phyloP scores from a whole-genome alignment of 2,113 vertebrate genomes.

The Odobenus rosmarus region DNA sequence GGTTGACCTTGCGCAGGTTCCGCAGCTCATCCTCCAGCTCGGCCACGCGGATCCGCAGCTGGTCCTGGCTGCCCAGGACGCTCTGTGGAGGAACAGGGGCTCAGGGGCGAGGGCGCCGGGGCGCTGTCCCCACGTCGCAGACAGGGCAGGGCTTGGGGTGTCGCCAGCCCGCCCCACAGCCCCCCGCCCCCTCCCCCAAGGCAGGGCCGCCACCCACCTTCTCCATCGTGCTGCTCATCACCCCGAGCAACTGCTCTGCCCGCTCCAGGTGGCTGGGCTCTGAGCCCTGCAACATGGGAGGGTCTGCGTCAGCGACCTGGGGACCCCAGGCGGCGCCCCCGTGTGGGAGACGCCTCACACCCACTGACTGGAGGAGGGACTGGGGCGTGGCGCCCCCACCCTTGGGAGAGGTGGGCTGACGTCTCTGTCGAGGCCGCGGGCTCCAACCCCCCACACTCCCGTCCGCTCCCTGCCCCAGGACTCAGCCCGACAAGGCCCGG shows the following conservation, averaged over 20 bases:
- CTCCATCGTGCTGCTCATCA: slow-evolving; percentile 91
- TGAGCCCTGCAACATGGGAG: slow-evolving; percentile 83
- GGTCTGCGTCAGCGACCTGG: fast-evolving
- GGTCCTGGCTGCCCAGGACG: slow-evolving; percentile 92
- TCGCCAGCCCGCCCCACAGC: neutral
- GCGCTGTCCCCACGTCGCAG: fast-evolving
- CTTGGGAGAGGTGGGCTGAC: neutral
- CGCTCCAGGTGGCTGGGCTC: slow-evolving; percentile 92
- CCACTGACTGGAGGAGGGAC: neutral
- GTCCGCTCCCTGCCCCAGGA: neutral
- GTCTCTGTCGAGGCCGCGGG: neutral
- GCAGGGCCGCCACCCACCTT: slow-evolving; percentile 86
- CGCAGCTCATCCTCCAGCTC: slow-evolving; percentile 95
- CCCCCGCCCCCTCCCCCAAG: slow-evolving; percentile 51
- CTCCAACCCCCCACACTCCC: too few species aligned
- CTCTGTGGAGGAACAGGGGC: slow-evolving; percentile 78
- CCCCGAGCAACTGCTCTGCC: slow-evolving; percentile 85
- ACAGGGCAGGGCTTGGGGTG: fast-evolving
- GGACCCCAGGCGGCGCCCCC: fast-evolving
- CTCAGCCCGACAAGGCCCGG: neutral
- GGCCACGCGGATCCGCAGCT: slow-evolving; percentile 91
- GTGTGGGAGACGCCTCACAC: fast-evolving
- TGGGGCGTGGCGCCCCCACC: too few species aligned
- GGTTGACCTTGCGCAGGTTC: slow-evolving; percentile 96
- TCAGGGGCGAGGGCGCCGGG: neutral